Evolutionary conservation across 1,140 invertebrate species (phyloP), one percentile per base, ranked within the genome.

Genomic region (Zaprionus tsacasi): DNA sequence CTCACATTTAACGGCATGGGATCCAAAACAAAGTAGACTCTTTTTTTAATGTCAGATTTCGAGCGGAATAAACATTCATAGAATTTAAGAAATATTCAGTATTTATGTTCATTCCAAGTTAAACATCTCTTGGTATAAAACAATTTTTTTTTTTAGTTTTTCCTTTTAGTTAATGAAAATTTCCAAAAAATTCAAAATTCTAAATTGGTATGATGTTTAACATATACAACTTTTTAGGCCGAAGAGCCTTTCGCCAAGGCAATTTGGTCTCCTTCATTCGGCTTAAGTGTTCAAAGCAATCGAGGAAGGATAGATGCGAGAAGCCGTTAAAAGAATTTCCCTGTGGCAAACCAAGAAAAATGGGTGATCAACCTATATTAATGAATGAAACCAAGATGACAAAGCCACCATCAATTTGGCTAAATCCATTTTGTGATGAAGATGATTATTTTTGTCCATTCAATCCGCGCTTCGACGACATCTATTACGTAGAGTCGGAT

Each of bases 401-500:
- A 0, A 63, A 45, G 45, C 2, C 12, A 0, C 15, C 48, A 10
- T 83, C 85, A 1, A 81, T 89, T 43, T 89, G 85, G 85, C 50
- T 81, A 2, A 89, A 89, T 43, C 85, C 85, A 0, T 89, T 89
- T 33, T 89, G 85, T n/a, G 86, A 90, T 7, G 67, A 80, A 0
- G 67, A 69, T 0, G 72, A 63, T 6, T 8, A 15, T 0, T n/a
- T 70, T 13, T 89, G 85, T 7, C 85, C 78, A 6, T 90, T 75
- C 13, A 81, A 81, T 45, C 90, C 91, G 0, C 79, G 91, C 4
- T 92, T 91, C 54, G 91, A 92, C 48, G 86, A 88, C 25, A 78
- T 92, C n/a, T 92, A 91, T 30, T 92, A 91, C 27, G 71, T 80
- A 3, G 79, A 91, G 30, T 91, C 90, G 2, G 91, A 92, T 45